A percentile compares a stretch with the other conserved stretches of the same genome.
These are phyloP conservation scores for Pyrrhosoma nymphula DNA, from an alignment of 2,888 invertebrate species.

Conservation along the genomic window DNA sequence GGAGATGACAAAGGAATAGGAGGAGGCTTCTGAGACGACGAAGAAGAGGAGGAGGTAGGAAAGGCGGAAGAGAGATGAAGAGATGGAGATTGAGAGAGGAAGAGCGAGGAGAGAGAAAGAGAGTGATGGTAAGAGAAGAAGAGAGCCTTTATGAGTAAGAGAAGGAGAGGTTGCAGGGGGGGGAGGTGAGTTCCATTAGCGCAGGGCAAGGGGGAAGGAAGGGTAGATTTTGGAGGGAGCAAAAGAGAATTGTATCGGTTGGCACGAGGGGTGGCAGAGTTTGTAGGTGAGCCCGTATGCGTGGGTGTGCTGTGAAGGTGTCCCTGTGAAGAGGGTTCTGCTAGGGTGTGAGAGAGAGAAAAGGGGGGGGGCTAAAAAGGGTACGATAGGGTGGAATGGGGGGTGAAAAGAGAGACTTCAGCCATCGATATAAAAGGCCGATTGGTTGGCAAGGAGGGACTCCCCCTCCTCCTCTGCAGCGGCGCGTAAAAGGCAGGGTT, in stretches of 20 bases:
- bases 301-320: background rate
- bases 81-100: background rate
- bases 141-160: background rate
- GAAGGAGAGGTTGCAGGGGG: background rate
- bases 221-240: background rate
- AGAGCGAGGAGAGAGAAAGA: too few species aligned
- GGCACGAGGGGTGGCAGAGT: background rate
- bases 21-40: background rate
- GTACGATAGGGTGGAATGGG: background rate
- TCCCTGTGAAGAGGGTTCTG: background rate
- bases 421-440: constrained; percentile 10
- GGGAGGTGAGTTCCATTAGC: constrained; percentile 48
- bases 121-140: background rate
- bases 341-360: background rate
- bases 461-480: background rate
- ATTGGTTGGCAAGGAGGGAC: constrained; percentile 20
- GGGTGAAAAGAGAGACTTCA: background rate
- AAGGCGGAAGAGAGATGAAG: too few species aligned
- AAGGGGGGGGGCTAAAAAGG: background rate
- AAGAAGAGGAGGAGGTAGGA: too few species aligned
- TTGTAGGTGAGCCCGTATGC: background rate
- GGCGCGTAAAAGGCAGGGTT: background rate
- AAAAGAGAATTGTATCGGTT: constrained; percentile 41
- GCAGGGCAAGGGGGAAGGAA: background rate
- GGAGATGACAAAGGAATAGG: background rate